Evolutionary conservation across 2,113 vertebrate genomes (phyloP).

Genomic region (Egretta garzetta): DNA sequence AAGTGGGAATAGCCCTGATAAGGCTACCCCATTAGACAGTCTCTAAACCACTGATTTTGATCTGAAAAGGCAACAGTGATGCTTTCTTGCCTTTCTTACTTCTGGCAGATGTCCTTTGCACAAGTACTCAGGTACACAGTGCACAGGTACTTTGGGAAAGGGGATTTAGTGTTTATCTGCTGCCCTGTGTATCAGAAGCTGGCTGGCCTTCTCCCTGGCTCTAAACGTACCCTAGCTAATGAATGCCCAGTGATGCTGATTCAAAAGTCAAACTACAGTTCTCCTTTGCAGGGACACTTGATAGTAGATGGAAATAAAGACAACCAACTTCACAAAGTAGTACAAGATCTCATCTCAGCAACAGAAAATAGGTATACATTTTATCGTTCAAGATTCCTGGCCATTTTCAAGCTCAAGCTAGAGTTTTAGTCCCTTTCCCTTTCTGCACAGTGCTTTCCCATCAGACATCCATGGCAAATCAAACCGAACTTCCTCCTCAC

Average conservation of each 20-base stretch:
- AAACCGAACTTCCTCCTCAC: neutral
- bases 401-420: neutral
- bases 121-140: neutral
- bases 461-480: neutral
- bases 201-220: neutral
- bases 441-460: neutral
- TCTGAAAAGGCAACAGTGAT: neutral
- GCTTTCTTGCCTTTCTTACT: neutral
- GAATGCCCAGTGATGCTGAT: neutral
- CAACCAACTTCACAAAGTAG: neutral
- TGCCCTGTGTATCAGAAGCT: neutral
- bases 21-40: neutral
- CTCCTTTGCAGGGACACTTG: neutral
- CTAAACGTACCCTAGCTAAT: neutral
- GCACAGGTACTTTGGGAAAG: neutral
- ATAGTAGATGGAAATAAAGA: neutral
- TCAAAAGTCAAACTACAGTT: neutral
- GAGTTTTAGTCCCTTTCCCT: neutral
- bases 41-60: neutral
- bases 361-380: neutral
- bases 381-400: neutral
- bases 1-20: neutral
- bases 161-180: neutral
- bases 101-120: neutral
- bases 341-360: neutral